Percentiles rank a stretch among this genome's conserved stretches.
Conservation (phyloP, 1,140 invertebrate species). For the Agrypnia vestita region DNA sequence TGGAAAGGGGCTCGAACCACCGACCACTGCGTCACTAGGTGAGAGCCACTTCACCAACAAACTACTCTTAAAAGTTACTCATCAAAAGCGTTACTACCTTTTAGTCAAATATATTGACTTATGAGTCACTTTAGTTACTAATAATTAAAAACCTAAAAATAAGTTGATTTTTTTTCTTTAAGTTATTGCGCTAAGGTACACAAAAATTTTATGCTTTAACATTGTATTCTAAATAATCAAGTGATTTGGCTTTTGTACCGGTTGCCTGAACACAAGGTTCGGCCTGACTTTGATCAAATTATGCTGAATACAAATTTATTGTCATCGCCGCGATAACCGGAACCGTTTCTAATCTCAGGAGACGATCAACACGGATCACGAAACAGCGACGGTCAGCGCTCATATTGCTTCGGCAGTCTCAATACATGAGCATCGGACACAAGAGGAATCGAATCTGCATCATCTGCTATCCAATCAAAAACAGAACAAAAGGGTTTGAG, state of each 20-base stretch:
- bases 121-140: too few species aligned
- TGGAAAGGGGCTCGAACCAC: too few species aligned
- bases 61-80: too few species aligned
- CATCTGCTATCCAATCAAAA: neutral
- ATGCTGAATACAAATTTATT: neutral
- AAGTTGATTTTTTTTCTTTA: too few species aligned
- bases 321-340: neutral
- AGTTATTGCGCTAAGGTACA: too few species aligned
- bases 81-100: too few species aligned
- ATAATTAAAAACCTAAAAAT: too few species aligned
- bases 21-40: too few species aligned
- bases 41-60: too few species aligned
- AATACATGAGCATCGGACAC: neutral
- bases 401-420: neutral
- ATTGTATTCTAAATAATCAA: neutral
- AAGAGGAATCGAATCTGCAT: neutral
- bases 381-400: neutral
- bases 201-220: too few species aligned
- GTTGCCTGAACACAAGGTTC: neutral
- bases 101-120: too few species aligned
- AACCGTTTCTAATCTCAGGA: neutral
- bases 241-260: neutral
- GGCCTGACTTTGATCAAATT: constrained; percentile 18
- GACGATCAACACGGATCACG: neutral
- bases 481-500: too few species aligned